Evolutionary conservation across 2,888 invertebrate species (phyloP).

Genomic region (Elysia crispata): DNA sequence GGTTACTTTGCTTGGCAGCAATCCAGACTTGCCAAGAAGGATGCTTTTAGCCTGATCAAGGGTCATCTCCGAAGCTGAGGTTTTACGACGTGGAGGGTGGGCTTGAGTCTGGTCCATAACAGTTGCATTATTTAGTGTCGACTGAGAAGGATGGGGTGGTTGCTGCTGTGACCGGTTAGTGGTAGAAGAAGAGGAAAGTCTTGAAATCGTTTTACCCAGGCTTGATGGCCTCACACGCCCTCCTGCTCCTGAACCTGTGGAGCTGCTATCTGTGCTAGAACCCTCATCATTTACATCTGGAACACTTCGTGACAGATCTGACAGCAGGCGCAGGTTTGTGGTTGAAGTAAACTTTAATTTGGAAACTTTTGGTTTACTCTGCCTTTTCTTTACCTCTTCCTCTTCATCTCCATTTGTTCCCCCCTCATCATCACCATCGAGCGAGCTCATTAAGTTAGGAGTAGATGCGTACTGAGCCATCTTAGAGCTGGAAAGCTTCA

Average conservation of each 20-base stretch:
- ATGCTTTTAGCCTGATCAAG: slow-evolving; percentile 70
- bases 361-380: slow-evolving; percentile 19
- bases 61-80: slow-evolving; percentile 61
- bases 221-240: background rate
- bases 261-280: slow-evolving; percentile 41
- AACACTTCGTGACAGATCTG: slow-evolving; percentile 56
- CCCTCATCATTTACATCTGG: slow-evolving; percentile 58
- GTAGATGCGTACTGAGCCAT: slow-evolving; percentile 61
- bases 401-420: slow-evolving; percentile 41
- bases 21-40: slow-evolving; percentile 69
- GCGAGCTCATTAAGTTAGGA: slow-evolving; percentile 56
- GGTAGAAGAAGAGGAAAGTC: slow-evolving; percentile 46
- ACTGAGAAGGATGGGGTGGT: background rate
- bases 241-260: slow-evolving; percentile 2
- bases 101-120: background rate
- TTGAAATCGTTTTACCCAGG: slow-evolving; percentile 19
- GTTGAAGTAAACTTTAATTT: slow-evolving; percentile 14
- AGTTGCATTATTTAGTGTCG: background rate
- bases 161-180: background rate
- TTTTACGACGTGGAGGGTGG: slow-evolving; percentile 19
- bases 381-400: background rate
- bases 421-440: slow-evolving; percentile 52
- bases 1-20: slow-evolving; percentile 33
- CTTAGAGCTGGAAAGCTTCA: slow-evolving; percentile 47
- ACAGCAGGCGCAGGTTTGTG: slow-evolving; percentile 49